Conservation (phyloP, 2,888 invertebrate genomes). For the Mimas tiliae region DNA sequence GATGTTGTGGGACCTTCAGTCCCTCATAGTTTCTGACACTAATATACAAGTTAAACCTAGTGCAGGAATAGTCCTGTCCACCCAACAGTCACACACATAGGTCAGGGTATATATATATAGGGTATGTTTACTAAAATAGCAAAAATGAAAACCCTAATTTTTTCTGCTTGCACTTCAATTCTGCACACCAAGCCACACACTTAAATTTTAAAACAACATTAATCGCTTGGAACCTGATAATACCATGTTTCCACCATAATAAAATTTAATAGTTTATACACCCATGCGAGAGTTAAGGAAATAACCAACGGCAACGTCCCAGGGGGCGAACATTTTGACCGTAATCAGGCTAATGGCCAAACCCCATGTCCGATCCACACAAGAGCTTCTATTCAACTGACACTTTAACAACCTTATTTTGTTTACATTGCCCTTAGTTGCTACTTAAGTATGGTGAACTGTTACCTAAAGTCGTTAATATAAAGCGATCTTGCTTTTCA, state of each 20-base stretch:
- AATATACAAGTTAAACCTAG: no score
- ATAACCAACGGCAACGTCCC: conserved; percentile 62
- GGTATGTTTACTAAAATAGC: no score
- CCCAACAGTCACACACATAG: no score
- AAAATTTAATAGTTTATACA: conserved; percentile 44
- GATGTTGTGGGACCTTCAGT: no score
- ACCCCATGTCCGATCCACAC: conserved; percentile 71
- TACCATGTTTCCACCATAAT: not conserved
- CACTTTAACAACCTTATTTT: conserved; percentile 69
- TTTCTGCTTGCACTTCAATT: not conserved
- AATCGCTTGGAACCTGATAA: no score
- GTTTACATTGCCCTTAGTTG: conserved; percentile 63
- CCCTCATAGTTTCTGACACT: no score
- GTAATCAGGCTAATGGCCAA: conserved; percentile 81
- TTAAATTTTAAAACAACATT: not conserved
- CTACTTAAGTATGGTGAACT: conserved; percentile 55
- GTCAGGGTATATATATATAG: no score
- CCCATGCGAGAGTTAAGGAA: conserved; percentile 61
- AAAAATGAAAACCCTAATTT: not conserved
- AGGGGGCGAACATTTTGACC: conserved; percentile 72
- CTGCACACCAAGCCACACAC: not conserved
- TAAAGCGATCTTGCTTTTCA: conserved; percentile 24
- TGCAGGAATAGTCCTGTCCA: no score
- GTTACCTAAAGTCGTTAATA: conserved; percentile 31
- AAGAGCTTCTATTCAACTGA: conserved; percentile 66